Conservation (phyloP, 2,113 vertebrate genomes). For the Trinectes maculatus region DNA sequence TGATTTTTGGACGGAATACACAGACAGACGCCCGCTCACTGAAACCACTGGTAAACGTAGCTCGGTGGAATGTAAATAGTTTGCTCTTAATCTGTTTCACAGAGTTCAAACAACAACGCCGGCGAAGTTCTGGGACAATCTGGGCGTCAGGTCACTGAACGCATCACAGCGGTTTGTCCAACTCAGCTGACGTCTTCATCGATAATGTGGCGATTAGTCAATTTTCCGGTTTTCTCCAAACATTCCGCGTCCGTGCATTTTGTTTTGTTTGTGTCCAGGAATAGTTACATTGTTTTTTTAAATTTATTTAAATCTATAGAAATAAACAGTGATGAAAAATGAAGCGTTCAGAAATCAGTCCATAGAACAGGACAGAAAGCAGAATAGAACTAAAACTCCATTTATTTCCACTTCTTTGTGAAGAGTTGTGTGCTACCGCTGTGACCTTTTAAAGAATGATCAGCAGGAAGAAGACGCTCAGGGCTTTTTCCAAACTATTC, state of each 20-base stretch:
- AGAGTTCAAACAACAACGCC: neutral
- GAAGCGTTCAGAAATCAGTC: neutral
- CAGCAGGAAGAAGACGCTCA: neutral
- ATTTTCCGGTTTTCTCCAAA: neutral
- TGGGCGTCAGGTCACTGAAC: constrained; percentile 13
- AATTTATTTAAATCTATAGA: neutral
- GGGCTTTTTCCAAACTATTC: constrained; percentile 14
- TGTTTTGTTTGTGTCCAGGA: neutral
- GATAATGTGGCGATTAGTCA: no score
- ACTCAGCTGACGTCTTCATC: constrained; percentile 1
- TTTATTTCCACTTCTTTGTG: no score
- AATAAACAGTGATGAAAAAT: neutral
- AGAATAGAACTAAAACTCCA: neutral
- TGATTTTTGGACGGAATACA: no score
- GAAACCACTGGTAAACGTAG: neutral
- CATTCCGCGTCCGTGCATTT: neutral
- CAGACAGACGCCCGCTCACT: neutral
- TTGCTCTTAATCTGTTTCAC: constrained; percentile 10
- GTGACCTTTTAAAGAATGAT: constrained; percentile 14
- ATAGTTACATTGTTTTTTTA: neutral
- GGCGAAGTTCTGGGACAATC: neutral
- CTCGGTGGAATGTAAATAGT: constrained; percentile 36
- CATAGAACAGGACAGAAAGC: neutral
- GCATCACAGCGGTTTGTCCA: neutral
- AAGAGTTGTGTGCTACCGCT: no score